Evolutionary conservation across 2,888 invertebrate species (phyloP).

Genomic region (Saturnia pavonia): DNA sequence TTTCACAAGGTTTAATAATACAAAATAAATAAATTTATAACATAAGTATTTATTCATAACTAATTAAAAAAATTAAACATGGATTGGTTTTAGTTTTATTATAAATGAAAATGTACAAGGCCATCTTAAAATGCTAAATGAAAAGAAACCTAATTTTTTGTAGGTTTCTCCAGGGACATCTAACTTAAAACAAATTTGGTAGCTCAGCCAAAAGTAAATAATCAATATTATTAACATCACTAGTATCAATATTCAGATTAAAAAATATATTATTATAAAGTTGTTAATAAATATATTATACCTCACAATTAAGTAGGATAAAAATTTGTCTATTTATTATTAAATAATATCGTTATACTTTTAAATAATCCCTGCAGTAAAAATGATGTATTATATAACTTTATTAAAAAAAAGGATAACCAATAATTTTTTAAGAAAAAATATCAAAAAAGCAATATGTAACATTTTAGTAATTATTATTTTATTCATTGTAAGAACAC

Average conservation of each 20-base stretch:
- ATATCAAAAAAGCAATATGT: not conserved
- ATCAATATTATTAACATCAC: too few relatives aligned
- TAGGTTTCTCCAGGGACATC: too few relatives aligned
- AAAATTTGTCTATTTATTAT: not conserved
- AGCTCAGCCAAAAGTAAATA: too few relatives aligned
- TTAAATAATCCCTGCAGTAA: not conserved
- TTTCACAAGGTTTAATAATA: not conserved
- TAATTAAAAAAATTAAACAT: not conserved
- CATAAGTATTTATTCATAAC: conserved; percentile 4
- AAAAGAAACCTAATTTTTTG: too few relatives aligned
- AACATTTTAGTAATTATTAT: not conserved
- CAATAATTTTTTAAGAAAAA: not conserved
- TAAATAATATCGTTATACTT: not conserved
- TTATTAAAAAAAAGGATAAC: not conserved
- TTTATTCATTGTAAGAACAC: conserved; percentile 20
- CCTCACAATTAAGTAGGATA: not conserved
- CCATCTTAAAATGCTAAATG: too few relatives aligned
- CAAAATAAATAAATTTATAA: not conserved
- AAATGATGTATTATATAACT: not conserved
- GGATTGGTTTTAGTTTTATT: not conserved
- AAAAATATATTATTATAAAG: not conserved
- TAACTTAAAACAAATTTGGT: too few relatives aligned
- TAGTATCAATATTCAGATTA: too few relatives aligned
- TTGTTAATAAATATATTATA: not conserved
- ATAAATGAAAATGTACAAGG: not conserved